A percentile compares a stretch with the other conserved stretches of the same genome.
Evolutionary conservation across 2,113 vertebrate genomes (phyloP).

Genomic region (Dromaius novaehollandiae): DNA sequence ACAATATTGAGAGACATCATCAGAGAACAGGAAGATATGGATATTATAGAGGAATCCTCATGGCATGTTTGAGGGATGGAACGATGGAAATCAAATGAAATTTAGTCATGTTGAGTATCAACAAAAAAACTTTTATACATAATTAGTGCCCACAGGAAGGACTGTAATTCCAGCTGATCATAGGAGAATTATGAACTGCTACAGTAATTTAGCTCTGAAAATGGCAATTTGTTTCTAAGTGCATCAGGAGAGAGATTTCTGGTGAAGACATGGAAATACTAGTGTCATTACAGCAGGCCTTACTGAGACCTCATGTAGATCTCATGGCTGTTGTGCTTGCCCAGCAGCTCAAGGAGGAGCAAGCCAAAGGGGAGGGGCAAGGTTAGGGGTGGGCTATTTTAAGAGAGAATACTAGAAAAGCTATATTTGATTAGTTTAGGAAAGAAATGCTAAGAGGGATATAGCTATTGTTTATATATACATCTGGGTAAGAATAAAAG

Average conservation of each 20-base stretch:
- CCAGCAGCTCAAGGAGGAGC: not conserved
- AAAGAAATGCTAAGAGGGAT: not conserved
- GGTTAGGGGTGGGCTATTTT: not conserved
- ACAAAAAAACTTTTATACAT: no score
- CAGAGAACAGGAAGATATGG: no score
- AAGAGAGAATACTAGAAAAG: not conserved
- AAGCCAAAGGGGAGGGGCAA: not conserved
- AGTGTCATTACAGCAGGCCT: not conserved
- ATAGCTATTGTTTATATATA: not conserved
- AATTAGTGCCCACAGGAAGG: no score
- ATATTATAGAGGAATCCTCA: no score
- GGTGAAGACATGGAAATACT: not conserved
- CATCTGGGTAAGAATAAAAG: not conserved
- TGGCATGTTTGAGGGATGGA: no score
- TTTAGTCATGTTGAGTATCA: no score
- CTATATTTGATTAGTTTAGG: not conserved
- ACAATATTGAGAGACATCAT: no score
- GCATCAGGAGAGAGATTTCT: not conserved
- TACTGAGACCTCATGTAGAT: not conserved
- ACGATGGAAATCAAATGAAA: no score
- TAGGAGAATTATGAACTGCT: no score
- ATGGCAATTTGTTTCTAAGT: not conserved
- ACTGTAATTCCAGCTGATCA: no score
- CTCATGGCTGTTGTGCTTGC: not conserved
- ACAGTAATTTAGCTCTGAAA: no score